phyloP scores from a whole-genome alignment of 1,140 invertebrate genomes.

The Magallana gigas region DNA sequence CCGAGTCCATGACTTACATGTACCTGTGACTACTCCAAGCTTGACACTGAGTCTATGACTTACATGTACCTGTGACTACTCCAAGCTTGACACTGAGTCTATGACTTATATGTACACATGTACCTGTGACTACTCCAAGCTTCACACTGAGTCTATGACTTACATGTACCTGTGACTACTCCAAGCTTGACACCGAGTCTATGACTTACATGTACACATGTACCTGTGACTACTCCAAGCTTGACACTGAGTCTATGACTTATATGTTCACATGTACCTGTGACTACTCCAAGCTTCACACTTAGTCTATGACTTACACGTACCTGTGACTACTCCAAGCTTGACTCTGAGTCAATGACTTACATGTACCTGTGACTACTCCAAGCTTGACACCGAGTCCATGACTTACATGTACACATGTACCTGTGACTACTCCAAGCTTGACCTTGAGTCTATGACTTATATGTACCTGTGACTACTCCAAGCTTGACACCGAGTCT shows the following conservation, averaged over 20 bases:
- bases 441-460: not conserved
- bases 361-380: too few relatives aligned
- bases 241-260: not conserved
- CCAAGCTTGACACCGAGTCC: not conserved
- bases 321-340: not conserved
- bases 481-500: not conserved
- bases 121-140: not conserved
- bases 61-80: too few relatives aligned
- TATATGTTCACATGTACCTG: too few relatives aligned
- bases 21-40: not conserved
- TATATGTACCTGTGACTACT: too few relatives aligned
- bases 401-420: not conserved
- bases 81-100: not conserved
- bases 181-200: not conserved
- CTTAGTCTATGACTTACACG: not conserved
- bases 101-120: not conserved
- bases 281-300: not conserved
- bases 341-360: not conserved
- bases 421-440: not conserved
- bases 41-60: not conserved
- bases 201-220: not conserved
- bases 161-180: too few relatives aligned
- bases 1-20: not conserved
- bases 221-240: not conserved
- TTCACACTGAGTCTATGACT: not conserved